Conservation (phyloP, 2,113 vertebrate genomes). For the Setophaga coronata region DNA sequence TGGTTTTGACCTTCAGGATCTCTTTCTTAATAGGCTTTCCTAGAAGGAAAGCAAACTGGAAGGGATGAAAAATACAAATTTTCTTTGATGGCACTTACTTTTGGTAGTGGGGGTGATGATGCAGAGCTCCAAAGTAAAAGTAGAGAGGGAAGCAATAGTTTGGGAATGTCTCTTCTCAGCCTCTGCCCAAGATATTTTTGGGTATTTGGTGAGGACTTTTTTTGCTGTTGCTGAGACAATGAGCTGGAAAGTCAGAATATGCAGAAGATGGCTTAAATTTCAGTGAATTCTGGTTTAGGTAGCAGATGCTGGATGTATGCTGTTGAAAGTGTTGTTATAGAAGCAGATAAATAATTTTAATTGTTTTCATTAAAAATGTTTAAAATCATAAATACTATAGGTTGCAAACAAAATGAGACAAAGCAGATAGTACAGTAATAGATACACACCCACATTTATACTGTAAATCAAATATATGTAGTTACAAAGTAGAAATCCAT, state of each 20-base stretch:
- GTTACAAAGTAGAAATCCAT: not conserved
- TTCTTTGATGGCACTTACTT: not conserved
- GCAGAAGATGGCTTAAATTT: not conserved
- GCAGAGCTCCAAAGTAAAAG: not conserved
- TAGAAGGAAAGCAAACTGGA: not conserved
- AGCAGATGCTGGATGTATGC: not conserved
- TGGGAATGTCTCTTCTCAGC: not conserved
- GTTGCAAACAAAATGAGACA: not conserved
- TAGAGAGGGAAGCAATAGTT: not conserved
- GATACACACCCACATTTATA: not conserved
- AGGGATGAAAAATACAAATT: not conserved
- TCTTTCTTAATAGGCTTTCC: not conserved
- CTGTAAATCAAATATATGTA: not conserved
- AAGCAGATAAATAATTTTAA: not conserved
- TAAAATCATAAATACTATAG: slow-evolving; percentile 29
- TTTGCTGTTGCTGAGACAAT: not conserved
- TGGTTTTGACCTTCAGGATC: not conserved
- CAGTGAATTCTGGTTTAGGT: not conserved
- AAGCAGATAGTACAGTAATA: not conserved
- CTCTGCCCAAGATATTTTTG: not conserved
- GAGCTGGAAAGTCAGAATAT: not conserved
- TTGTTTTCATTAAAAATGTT: not conserved
- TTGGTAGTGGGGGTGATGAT: not conserved
- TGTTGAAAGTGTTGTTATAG: not conserved
- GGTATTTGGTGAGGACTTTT: not conserved